These are phyloP conservation scores for Rhinatrema bivittatum DNA, from an alignment of 2,797 vertebrate genomes.

Conservation along the genomic window DNA sequence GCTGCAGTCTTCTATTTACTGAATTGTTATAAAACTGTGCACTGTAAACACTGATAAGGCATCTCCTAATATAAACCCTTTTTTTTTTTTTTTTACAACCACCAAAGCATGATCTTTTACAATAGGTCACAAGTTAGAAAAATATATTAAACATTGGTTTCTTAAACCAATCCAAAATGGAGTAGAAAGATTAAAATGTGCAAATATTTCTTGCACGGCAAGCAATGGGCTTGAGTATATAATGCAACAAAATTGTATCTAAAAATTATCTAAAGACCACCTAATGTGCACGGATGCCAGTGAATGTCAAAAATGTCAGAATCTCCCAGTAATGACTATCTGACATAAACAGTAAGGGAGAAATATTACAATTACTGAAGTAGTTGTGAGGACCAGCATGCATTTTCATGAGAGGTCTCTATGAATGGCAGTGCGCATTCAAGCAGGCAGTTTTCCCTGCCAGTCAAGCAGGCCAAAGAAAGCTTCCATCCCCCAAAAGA, in stretches of 20 bases:
- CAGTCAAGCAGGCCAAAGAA: constrained; percentile 47
- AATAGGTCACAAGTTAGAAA: too few relatives aligned
- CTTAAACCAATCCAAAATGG: constrained; percentile 18
- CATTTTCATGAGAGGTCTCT: constrained; percentile 77
- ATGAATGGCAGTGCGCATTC: constrained; percentile 70
- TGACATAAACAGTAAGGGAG: constrained; percentile 89
- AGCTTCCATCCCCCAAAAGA: constrained; percentile 34
- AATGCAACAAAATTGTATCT: constrained; percentile 65
- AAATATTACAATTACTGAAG: constrained; percentile 81
- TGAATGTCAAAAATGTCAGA: constrained; percentile 83
- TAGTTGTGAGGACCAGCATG: constrained; percentile 62
- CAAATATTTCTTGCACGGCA: constrained; percentile 60
- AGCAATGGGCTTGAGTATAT: constrained; percentile 74
- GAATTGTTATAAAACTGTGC: constrained; percentile 42
- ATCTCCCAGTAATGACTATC: constrained; percentile 78
- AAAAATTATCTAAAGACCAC: constrained; percentile 88
- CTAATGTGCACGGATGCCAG: constrained; percentile 76
- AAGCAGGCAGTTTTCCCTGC: constrained; percentile 70
- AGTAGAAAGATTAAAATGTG: constrained; percentile 1
- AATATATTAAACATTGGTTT: neutral
- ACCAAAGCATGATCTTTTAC: too few relatives aligned
- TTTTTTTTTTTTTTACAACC: constrained; percentile 28
- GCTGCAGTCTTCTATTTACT: constrained; percentile 43
- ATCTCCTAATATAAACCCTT: constrained; percentile 41
- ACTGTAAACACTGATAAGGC: constrained; percentile 40